Base-by-base conservation (phyloP, 2,113 vertebrate species). In the Chroicocephalus ridibundus region DNA sequence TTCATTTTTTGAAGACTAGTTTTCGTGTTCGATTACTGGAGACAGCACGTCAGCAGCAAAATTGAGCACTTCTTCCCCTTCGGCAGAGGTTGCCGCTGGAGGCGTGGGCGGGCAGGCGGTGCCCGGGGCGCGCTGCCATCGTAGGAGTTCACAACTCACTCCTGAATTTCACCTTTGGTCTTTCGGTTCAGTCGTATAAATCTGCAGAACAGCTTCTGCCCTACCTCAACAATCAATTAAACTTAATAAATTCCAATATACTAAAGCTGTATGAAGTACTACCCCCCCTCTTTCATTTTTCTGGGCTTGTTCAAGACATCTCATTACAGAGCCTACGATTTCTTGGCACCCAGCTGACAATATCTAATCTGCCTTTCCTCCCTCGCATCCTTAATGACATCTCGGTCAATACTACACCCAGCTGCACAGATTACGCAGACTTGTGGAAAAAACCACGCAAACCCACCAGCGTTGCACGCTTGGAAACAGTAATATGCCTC, bases 321-420 rank as follows among this genome's bases (percentile, higher is more conserved):
- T 91, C 92, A 92, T 96, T 96, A 92, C 52, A 79, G 66, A 84
- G 31, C 7, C 70, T 82, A 61, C 80, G 62, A 57, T 89, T 87
- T 65, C 86, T 94, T 97, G 94, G 93, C 93, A 95, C 22, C 25
- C 65, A 79, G 90, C 72, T 96, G 93, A 82, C 88, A 93, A 47
- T 51, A 91, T 70, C 88, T 77, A 77, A 95, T 80, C 81, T 38
- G 34, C 2, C 10, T 69, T 85, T 79, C 92, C 90, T 96, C 58
- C 75, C 54, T 62, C 69, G 72, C 90, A 94, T 93, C 40, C 90
- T 55, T 95, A 95, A 97, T 93, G 83, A 81, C 66, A 70, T 72
- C 75, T 64, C 60, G 90, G 89, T 95, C 95, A 91, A 96, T 94
- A 91, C 42, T 26, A 36, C 11, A 57, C 13, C 69, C 79, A 94